Evolutionary conservation across 2,113 vertebrate genomes (phyloP).

Genomic region (Xiphophorus couchianus): DNA sequence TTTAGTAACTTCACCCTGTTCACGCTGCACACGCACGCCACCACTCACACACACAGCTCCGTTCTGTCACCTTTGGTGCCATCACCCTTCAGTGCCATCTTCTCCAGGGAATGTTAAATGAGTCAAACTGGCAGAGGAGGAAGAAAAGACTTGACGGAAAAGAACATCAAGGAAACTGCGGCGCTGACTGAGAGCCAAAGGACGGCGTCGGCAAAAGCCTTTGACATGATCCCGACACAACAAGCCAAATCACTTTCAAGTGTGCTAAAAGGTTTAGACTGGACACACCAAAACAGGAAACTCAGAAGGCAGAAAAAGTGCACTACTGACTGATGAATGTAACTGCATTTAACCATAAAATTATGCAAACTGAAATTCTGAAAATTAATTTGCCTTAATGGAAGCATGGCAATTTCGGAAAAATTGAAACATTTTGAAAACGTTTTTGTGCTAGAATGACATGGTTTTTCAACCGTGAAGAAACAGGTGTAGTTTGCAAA

Average conservation of each 20-base stretch:
- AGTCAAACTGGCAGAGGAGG: slow-evolving; percentile 55
- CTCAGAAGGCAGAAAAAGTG: slow-evolving; percentile 33
- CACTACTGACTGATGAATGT: slow-evolving; percentile 25
- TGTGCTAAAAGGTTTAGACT: slow-evolving; percentile 65
- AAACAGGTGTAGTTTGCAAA: too few species aligned
- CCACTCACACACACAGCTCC: slow-evolving; percentile 23
- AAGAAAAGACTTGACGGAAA: slow-evolving; percentile 28
- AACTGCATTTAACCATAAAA: too few species aligned
- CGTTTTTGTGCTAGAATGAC: too few species aligned
- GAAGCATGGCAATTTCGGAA: too few species aligned
- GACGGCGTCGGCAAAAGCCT: slow-evolving; percentile 17
- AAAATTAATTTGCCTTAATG: too few species aligned
- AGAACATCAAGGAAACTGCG: slow-evolving; percentile 41
- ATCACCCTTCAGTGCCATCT: slow-evolving; percentile 50
- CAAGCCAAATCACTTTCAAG: slow-evolving; percentile 57
- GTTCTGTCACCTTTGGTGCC: slow-evolving; percentile 65
- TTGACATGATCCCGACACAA: slow-evolving; percentile 48
- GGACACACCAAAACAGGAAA: slow-evolving; percentile 65
- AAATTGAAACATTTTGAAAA: too few species aligned
- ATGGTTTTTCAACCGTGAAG: too few species aligned
- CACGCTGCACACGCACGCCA: not conserved
- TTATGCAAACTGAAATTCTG: too few species aligned
- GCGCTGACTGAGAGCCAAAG: slow-evolving; percentile 23
- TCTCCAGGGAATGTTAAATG: slow-evolving; percentile 61
- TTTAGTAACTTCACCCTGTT: slow-evolving; percentile 23